Conservation (phyloP, 2,797 vertebrate genomes). For the Clarias laeviceps region DNA sequence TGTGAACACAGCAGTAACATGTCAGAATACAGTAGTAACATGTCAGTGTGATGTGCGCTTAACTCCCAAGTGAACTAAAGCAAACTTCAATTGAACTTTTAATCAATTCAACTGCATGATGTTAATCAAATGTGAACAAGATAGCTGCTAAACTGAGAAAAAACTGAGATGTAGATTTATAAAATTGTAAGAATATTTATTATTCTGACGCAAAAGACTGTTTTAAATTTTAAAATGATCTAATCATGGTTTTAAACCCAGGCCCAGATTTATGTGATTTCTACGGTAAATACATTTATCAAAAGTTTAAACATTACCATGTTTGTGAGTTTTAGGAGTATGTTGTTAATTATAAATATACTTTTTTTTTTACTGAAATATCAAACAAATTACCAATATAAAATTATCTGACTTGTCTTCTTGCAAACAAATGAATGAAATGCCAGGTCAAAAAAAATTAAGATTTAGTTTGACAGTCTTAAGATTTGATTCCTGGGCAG, state of each 20-base stretch:
- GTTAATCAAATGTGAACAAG: neutral
- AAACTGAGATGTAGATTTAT: neutral
- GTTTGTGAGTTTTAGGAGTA: neutral
- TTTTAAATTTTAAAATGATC: neutral
- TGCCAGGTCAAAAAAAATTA: no score
- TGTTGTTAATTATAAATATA: neutral
- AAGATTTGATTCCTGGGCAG: no score
- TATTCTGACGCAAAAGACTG: neutral
- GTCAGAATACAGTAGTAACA: no score
- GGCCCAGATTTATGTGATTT: neutral
- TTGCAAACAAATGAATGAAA: neutral
- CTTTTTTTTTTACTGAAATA: neutral
- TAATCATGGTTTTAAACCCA: neutral
- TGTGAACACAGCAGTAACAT: neutral
- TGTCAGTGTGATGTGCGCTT: neutral
- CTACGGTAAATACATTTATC: neutral
- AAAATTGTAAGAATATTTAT: neutral
- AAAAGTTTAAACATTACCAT: neutral
- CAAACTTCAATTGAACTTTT: neutral
- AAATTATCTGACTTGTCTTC: neutral
- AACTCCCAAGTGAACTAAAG: neutral
- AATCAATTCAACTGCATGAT: neutral
- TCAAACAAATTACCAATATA: neutral
- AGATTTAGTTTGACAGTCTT: no score
- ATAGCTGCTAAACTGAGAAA: neutral